Percentiles rank a stretch among this genome's conserved stretches.
Conservation (phyloP, 2,888 invertebrate genomes). For the Plebejus anna region DNA sequence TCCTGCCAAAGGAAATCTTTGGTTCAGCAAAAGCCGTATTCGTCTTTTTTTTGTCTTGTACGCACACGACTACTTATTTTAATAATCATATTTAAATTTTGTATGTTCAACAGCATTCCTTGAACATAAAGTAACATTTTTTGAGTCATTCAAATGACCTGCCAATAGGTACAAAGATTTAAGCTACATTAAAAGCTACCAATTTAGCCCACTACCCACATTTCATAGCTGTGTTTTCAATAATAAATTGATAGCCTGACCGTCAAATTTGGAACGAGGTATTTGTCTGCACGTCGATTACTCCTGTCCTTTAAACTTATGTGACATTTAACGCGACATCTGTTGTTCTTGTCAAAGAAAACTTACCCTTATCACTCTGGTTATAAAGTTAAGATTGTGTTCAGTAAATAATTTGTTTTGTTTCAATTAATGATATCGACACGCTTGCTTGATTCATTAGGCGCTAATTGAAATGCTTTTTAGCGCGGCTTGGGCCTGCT, state of each 20-base stretch:
- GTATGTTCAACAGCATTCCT: no score
- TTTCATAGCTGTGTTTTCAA: background rate
- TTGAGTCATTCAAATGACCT: no score
- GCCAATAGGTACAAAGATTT: background rate
- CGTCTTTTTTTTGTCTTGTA: no score
- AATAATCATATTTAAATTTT: no score
- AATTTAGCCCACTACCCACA: background rate
- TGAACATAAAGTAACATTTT: no score
- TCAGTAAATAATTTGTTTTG: slow-evolving; percentile 22
- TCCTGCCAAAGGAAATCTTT: no score
- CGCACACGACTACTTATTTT: no score
- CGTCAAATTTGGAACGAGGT: slow-evolving; percentile 23
- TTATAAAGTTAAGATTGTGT: background rate
- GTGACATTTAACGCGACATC: slow-evolving; percentile 28
- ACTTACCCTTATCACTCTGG: background rate
- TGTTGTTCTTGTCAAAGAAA: background rate
- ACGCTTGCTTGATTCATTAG: slow-evolving; percentile 39
- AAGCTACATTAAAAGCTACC: background rate
- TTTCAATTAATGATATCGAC: slow-evolving; percentile 40
- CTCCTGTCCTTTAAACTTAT: slow-evolving; percentile 26
- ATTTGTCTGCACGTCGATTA: slow-evolving; percentile 26
- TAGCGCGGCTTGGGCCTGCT: background rate
- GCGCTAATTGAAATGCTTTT: slow-evolving; percentile 31
- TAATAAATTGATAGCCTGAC: slow-evolving; percentile 2
- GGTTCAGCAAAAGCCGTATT: no score